These are phyloP conservation scores for Rana temporaria DNA, from an alignment of 2,113 vertebrate genomes.

Conservation along the genomic window DNA sequence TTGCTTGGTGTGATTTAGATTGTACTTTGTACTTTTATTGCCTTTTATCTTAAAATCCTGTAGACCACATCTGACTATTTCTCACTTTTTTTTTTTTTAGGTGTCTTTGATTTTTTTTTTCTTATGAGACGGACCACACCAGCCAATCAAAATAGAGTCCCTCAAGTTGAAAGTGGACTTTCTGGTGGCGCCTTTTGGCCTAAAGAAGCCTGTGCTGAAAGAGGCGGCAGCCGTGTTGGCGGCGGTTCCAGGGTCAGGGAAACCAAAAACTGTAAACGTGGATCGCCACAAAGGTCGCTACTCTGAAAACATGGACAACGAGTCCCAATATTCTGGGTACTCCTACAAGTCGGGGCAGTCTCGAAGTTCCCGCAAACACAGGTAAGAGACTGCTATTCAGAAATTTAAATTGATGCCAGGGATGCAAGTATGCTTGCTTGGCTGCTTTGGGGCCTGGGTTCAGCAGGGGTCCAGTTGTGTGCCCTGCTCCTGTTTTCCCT, in stretches of 20 bases:
- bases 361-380: slow-evolving; percentile 88
- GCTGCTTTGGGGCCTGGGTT: too few species aligned
- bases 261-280: slow-evolving; percentile 60
- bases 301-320: slow-evolving; percentile 88
- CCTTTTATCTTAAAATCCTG: too few species aligned
- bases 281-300: slow-evolving; percentile 78
- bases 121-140: slow-evolving; percentile 68
- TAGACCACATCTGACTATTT: too few species aligned
- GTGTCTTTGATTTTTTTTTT: slow-evolving; percentile 60
- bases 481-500: too few species aligned
- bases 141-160: slow-evolving; percentile 96
- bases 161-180: slow-evolving; percentile 96
- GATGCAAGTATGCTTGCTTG: too few species aligned
- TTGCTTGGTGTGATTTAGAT: too few species aligned
- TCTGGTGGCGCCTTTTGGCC: slow-evolving; percentile 88
- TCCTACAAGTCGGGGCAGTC: slow-evolving; percentile 95
- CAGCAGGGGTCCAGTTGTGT: too few species aligned
- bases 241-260: slow-evolving; percentile 71
- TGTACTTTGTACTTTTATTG: too few species aligned
- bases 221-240: slow-evolving; percentile 75
- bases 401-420: not conserved
- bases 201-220: slow-evolving; percentile 77
- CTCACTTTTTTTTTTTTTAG: slow-evolving; percentile 51
- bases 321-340: slow-evolving; percentile 92
- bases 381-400: slow-evolving; percentile 66